Conservation (phyloP, 2,888 invertebrate species). For the Andrena trimmerana region DNA sequence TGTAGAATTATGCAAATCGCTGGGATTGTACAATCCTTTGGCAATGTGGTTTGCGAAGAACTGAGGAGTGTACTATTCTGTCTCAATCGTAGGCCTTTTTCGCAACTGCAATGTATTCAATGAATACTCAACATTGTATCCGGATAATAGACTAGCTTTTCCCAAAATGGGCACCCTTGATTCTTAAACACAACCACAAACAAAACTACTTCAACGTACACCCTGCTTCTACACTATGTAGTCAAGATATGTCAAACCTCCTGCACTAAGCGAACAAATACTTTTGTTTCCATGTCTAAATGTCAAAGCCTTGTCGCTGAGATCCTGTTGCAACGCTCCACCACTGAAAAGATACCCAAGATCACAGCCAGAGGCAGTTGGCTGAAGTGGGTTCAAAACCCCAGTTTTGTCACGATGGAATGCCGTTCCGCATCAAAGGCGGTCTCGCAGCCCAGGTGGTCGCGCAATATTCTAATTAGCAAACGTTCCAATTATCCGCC, state of each 20-base stretch:
- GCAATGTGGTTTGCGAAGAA: not conserved
- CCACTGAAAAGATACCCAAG: constrained; percentile 7
- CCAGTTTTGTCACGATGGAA: constrained; percentile 33
- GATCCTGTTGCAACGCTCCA: not conserved
- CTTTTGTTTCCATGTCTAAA: not conserved
- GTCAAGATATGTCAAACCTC: not conserved
- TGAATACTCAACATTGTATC: not conserved
- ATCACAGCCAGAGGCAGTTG: constrained; percentile 13
- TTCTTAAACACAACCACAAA: not conserved
- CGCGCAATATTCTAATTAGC: constrained; percentile 79
- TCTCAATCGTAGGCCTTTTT: not conserved
- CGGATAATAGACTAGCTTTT: not conserved
- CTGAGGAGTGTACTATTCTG: not conserved
- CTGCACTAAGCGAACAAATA: not conserved
- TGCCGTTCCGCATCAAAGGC: constrained; percentile 60
- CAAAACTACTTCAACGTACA: not conserved
- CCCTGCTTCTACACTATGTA: not conserved
- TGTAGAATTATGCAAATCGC: constrained; percentile 19
- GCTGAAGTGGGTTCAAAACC: not conserved
- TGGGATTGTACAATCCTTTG: not conserved
- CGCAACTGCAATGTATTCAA: not conserved
- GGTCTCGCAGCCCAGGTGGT: constrained; percentile 66
- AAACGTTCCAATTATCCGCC: constrained; percentile 81
- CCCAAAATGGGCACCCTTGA: not conserved
- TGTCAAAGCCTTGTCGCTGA: not conserved